phyloP scores from a whole-genome alignment of 2,888 invertebrate genomes.

The Drosophila ezoana region DNA sequence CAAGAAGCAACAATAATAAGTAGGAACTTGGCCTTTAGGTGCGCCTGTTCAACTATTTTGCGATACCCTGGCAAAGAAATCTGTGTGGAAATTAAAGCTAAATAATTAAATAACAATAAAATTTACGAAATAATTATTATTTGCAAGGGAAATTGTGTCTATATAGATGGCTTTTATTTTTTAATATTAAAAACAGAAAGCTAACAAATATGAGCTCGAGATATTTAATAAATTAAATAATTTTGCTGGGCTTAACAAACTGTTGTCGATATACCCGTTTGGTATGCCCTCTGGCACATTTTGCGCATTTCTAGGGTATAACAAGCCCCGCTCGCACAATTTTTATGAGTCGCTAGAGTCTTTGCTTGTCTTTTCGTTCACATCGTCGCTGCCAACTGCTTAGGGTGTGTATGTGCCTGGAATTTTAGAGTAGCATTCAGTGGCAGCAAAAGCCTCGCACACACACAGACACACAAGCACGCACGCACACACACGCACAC shows the following conservation, averaged over 20 bases:
- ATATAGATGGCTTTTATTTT: no score
- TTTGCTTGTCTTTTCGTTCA: constrained; percentile 37
- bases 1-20: constrained; percentile 60
- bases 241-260: no score
- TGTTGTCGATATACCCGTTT: no score
- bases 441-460: constrained; percentile 23
- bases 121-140: no score
- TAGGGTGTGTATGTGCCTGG: constrained; percentile 70
- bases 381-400: constrained; percentile 52
- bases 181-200: no score
- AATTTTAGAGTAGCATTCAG: constrained; percentile 60
- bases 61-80: constrained; percentile 16
- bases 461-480: constrained; percentile 6
- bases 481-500: neutral
- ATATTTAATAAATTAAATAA: no score
- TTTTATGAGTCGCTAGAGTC: constrained; percentile 76
- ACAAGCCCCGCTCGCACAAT: constrained; percentile 58
- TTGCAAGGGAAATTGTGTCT: no score
- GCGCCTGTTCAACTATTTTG: neutral
- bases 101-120: neutral
- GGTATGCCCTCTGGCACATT: neutral
- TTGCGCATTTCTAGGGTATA: constrained; percentile 24
- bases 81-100: neutral
- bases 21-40: neutral
- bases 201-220: no score